Evolutionary conservation across 2,888 invertebrate species (phyloP).

Genomic region (Anoncus sp.): DNA sequence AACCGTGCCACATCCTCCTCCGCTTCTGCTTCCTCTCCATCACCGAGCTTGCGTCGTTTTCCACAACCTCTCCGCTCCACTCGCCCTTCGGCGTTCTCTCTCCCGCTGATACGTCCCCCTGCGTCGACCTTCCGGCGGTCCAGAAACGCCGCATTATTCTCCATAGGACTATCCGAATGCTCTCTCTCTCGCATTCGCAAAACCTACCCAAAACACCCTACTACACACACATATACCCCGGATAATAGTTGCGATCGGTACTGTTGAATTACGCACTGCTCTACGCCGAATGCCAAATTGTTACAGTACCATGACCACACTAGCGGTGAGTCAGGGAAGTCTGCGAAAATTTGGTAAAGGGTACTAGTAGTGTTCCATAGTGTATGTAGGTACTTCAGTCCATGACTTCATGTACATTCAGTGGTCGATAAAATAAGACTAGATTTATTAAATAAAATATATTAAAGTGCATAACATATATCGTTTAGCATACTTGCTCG

Average conservation of each 20-base stretch:
- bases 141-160: slow-evolving; percentile 55
- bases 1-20: slow-evolving; percentile 75
- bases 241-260: slow-evolving; percentile 72
- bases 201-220: slow-evolving; percentile 55
- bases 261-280: slow-evolving; percentile 79
- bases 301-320: slow-evolving; percentile 49
- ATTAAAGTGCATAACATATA: too few relatives aligned
- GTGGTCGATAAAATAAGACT: too few relatives aligned
- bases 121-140: slow-evolving; percentile 62
- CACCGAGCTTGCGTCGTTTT: slow-evolving; percentile 65
- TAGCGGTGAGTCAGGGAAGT: slow-evolving; percentile 50
- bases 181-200: slow-evolving; percentile 64
- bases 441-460: too few relatives aligned
- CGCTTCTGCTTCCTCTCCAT: slow-evolving; percentile 65
- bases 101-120: slow-evolving; percentile 62
- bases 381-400: not conserved
- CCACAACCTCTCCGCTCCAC: slow-evolving; percentile 55
- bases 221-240: slow-evolving; percentile 47
- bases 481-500: too few relatives aligned
- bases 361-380: slow-evolving; percentile 10
- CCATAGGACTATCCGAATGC: slow-evolving; percentile 69
- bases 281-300: slow-evolving; percentile 62
- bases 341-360: slow-evolving; percentile 50
- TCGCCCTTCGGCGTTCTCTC: slow-evolving; percentile 50
- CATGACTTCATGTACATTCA: too few relatives aligned